Evolutionary conservation across 2,797 vertebrate species (phyloP), one percentile per base, ranked within the genome.

Genomic region (Acanthopagrus latus): DNA sequence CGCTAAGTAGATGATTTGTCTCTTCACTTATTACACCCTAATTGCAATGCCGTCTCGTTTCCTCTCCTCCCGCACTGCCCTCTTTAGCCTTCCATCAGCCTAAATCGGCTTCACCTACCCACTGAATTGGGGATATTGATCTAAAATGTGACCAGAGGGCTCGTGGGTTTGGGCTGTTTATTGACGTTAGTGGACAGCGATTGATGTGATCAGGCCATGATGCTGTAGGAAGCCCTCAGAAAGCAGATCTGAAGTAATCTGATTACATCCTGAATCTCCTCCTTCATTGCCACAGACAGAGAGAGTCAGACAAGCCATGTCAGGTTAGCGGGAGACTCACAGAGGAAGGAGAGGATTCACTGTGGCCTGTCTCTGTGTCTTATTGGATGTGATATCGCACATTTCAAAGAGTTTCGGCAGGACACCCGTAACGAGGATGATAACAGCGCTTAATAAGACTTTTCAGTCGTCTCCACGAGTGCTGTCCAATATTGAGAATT

Each of bases 41-140:
- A 86, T 80, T 87, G 66, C 46, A 74, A 56, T 17, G 50, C 55
- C 48, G 66, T 67, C 55, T 74, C 11, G 4, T 41, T 78, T 70
- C 51, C 75, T 72, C 59, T 73, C 47, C 23, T 65, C 57, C 41
- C 2, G 0, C 67, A 73, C 47, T 20, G 23, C 76, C 64, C 56
- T 74, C 66, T 62, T 69, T 51, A 64, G 29, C 17, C 47, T 66
- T 46, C 64, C 52, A 33, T 70, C 21, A 41, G 50, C 21, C 74
- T 71, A 20, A 54, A 75, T 72, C 60, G 62, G 59, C 64, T 73
- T 85, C 79, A 80, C 69, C 76, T 68, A 63, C 57, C 17, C 55
- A 21, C 57, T 47, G 63, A 73, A 68, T 69, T 65, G 29, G 68
- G 27, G 48, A 69, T 83, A 92, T 84, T 82, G 89, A 92, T 89